Evolutionary conservation across 2,113 vertebrate genomes (phyloP), one percentile per base, ranked within the genome.

Genomic region (Prunella himalayana): DNA sequence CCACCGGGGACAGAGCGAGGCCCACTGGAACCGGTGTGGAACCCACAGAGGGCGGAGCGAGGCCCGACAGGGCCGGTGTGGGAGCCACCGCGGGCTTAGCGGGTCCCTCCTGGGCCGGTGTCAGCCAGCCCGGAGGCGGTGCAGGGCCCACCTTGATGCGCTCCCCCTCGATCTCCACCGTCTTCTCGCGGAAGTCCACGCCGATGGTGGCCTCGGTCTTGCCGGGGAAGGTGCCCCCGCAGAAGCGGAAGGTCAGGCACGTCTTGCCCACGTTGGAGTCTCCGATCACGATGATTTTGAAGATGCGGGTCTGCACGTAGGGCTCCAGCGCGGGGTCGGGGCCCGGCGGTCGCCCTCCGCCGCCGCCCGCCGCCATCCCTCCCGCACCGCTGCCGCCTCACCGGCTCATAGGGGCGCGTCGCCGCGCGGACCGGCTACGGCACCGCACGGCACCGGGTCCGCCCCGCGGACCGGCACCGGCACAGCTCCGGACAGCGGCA

Each of bases 181-280:
- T 99, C 96, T 99, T 99, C 98, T 99, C 99, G 94, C 99, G 98
- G 98, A 99, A 99, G 91, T 99, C 99, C 96, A 99, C 99, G 61
- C 99, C 99, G 97, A 99, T 99, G 85, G 99, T 99, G 95, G 99
- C 99, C 96, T 99, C 99, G 53, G 99, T 99, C 95, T 98, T 98
- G 61, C 98, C 98, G 37, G 99, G 99, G 96, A 99, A 99, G 97
- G 98, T 98, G 10, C 99, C 99, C 9, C 99, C 99, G 73, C 99
- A 99, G 98, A 99, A 99, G 92, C 99, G 99, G 97, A 99, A 99
- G 94, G 99, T 99, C 97, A 99, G 97, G 96, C 99, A 99, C 61
- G 99, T 99, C 98, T 99, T 99, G 75, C 99, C 99, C 95, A 99
- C 99, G 90, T 99, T 99, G 77, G 99, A 99, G 97, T 99, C 99